Base-by-base conservation (phyloP, 2,888 invertebrate genomes). In the Euproctis similis region DNA sequence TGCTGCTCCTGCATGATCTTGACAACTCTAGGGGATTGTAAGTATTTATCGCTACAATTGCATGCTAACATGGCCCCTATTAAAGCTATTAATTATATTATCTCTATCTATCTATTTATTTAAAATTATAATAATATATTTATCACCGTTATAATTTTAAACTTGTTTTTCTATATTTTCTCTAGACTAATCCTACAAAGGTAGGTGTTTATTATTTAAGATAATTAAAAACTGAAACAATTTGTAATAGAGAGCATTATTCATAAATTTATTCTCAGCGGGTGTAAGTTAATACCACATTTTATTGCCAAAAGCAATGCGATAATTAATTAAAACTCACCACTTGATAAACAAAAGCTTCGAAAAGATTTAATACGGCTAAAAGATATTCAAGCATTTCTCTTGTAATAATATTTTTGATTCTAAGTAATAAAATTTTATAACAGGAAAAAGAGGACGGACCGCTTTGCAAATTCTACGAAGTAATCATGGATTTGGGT, bases 401-500 rank as follows among this genome's bases (percentile, higher is more conserved):
- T 20, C 37, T 28, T 31, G 21, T 24, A 13, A 24, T 37, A 27
- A 22, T 30, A 34, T 38, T 37, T 28, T 39, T 34, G 13, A 30
- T 19, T 24, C 16, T 31, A 24, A 40, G n/a, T 42, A 35, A 36
- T n/a, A n/a, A 37, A 25, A 26, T 37, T 13, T 39, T 51, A 30
- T 28, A 29, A 28, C 59, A 84, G 82, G 82, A 81, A 58, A 84
- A 80, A 36, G 82, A 81, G 50, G 82, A 82, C 36, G 82, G 82
- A 11, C 92, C 94, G 24, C 80, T 95, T 36, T 91, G 89, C 75
- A 91, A 92, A 68, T 95, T 96, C 73, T 92, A 92, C 68, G 90
- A 92, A 63, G 90, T 91, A 29, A 92, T 96, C 39, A 87, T 90
- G 75, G 91, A 93, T 56, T 86, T 89, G 33, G 94, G 92, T 4